Evolutionary conservation across 2,888 invertebrate species (phyloP), one percentile per base, ranked within the genome.

Genomic region (Cerastis rubricosa): DNA sequence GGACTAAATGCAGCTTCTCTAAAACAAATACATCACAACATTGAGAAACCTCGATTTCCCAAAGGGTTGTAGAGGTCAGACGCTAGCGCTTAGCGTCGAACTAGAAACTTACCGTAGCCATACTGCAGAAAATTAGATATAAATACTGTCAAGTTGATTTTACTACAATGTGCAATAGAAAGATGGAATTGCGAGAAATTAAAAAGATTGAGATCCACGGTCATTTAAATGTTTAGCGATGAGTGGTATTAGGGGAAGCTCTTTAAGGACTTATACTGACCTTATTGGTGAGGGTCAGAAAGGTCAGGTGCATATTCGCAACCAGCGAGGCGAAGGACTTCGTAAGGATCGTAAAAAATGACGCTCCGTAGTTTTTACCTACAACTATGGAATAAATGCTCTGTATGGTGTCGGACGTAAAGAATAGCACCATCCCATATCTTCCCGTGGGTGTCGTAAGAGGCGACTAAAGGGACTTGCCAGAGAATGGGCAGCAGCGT

Each of bases 41-140:
- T 47, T 78, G 74, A 68, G 81, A 82, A 82, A 71, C 67, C 67
- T 47, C 78, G 74, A 78, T 82, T 83, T 82, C 81, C 51, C 81
- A 68, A 68, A 71, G 83, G 81, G 78, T 83, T 71, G 83, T 40
- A 1, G 71, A 71, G 81, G 81, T 82, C 78, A 83, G 67, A 61
- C 29, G 47, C 54, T 61, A 78, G 83, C 43, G 47, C 47, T 72
- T 61, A 1, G 65, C 59, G 9, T 64, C 63, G 35, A 65, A 78
- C 83, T 83, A 83, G 81, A 83, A 82, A 83, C 71, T 82, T 45
- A 75, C 70, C 43, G 25, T 40, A 11, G 22, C 19, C 64, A 19
- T 35, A 14, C 35, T 45, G 14, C 35, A 47, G 29, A 64, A 22
- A 69, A 51, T 64, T 22, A 47, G 5, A 29, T 45, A 17, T 19